A percentile compares a stretch with the other conserved stretches of the same genome.
Evolutionary conservation across 2,888 invertebrate species (phyloP).

Genomic region (Mantis religiosa): DNA sequence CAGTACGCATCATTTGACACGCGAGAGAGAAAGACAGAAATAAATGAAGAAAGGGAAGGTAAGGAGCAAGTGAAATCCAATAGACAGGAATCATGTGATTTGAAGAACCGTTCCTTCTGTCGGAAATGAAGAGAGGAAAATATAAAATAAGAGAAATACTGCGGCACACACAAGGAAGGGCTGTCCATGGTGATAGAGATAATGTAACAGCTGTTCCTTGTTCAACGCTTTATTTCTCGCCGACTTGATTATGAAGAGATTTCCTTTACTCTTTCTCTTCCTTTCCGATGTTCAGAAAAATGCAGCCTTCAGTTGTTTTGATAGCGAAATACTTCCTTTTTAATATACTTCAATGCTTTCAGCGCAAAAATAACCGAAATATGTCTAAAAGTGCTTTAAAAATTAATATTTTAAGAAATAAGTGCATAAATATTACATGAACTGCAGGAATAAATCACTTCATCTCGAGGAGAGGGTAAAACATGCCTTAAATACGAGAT

Average conservation of each 20-base stretch:
- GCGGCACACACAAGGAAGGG: constrained; percentile 1
- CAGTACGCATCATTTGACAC: constrained; percentile 31
- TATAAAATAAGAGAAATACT: constrained; percentile 5
- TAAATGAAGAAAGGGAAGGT: constrained; percentile 22
- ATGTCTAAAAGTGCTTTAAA: no score
- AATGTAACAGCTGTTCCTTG: neutral
- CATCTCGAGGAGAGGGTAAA: no score
- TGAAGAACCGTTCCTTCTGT: constrained; percentile 2
- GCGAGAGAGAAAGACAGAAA: constrained; percentile 14
- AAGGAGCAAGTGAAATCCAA: constrained; percentile 23
- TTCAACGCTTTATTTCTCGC: neutral
- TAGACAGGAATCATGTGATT: constrained; percentile 27
- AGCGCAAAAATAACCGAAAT: no score
- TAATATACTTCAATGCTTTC: no score
- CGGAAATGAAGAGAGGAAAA: constrained; percentile 18
- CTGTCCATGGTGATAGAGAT: neutral
- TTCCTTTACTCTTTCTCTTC: neutral
- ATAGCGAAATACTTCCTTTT: no score
- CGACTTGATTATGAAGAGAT: neutral
- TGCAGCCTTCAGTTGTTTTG: no score
- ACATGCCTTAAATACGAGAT: no score
- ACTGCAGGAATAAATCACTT: no score
- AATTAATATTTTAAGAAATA: no score
- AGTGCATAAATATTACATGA: no score
- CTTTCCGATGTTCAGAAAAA: no score